Conservation (phyloP, 1,140 invertebrate genomes). For the Cylas formicarius region DNA sequence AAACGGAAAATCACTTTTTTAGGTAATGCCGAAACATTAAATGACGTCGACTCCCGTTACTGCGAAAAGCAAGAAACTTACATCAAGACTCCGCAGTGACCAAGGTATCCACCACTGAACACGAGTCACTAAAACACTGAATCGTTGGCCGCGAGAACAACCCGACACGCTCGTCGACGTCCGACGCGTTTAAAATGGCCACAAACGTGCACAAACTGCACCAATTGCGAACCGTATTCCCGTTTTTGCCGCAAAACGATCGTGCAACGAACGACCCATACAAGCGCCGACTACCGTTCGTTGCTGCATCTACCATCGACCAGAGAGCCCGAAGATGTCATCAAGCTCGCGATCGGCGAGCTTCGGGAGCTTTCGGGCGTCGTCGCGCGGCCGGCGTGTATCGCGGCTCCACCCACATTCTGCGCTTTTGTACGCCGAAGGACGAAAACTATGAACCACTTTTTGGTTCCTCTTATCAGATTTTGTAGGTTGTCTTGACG, state of each 20-base stretch:
- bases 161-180: background rate
- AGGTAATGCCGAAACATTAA: too few species aligned
- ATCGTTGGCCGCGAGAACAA: background rate
- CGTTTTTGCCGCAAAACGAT: background rate
- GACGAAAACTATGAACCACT: conserved; percentile 20
- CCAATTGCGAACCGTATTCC: background rate
- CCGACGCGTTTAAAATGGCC: background rate
- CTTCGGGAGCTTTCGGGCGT: conserved; percentile 14
- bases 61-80: too few species aligned
- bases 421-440: conserved; percentile 8
- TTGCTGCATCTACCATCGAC: conserved; percentile 18
- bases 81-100: too few species aligned
- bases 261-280: conserved; percentile 9
- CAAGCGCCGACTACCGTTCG: conserved; percentile 2
- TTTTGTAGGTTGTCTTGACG: conserved; percentile 15
- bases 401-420: conserved; percentile 23
- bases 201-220: background rate
- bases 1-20: too few species aligned
- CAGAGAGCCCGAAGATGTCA: conserved; percentile 22
- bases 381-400: conserved; percentile 14
- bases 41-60: too few species aligned
- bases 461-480: conserved; percentile 16
- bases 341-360: conserved; percentile 15
- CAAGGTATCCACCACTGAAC: too few species aligned
- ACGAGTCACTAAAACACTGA: too few species aligned